phyloP scores from a whole-genome alignment of 2,888 invertebrate species.

The Meta bourneti region DNA sequence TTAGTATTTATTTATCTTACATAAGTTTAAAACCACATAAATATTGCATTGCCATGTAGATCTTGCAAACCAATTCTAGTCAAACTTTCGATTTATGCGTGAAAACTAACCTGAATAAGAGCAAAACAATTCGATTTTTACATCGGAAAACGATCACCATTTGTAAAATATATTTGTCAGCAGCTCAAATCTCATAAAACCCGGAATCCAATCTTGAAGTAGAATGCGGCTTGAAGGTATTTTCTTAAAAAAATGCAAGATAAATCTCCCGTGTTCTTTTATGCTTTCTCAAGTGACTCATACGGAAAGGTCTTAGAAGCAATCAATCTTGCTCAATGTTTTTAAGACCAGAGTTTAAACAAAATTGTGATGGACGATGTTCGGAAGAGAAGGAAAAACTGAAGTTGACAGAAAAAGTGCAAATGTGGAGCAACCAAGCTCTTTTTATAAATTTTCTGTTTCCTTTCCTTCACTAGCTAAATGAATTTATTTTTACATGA shows the following conservation, averaged over 20 bases:
- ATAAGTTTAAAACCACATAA: no score
- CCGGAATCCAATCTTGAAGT: no score
- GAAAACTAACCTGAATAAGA: background rate
- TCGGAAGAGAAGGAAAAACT: background rate
- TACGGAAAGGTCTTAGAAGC: slow-evolving; percentile 4
- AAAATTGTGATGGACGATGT: slow-evolving; percentile 29
- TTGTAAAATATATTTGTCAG: background rate
- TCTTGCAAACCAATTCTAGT: no score
- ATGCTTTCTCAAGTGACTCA: background rate
- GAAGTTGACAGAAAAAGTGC: background rate
- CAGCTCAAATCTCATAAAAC: background rate
- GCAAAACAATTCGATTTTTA: background rate
- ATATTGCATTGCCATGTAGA: no score
- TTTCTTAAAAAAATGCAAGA: background rate
- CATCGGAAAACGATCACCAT: background rate
- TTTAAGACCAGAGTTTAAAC: slow-evolving; percentile 17
- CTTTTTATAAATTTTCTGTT: no score
- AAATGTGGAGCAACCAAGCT: background rate
- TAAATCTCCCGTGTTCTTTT: background rate
- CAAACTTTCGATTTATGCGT: no score
- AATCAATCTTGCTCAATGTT: slow-evolving; percentile 35
- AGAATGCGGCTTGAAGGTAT: background rate
- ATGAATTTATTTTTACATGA: no score
- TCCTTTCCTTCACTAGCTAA: no score
- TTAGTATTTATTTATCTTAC: no score